Evolutionary conservation across 2,797 vertebrate genomes (phyloP).

Genomic region (Alectoris magna): DNA sequence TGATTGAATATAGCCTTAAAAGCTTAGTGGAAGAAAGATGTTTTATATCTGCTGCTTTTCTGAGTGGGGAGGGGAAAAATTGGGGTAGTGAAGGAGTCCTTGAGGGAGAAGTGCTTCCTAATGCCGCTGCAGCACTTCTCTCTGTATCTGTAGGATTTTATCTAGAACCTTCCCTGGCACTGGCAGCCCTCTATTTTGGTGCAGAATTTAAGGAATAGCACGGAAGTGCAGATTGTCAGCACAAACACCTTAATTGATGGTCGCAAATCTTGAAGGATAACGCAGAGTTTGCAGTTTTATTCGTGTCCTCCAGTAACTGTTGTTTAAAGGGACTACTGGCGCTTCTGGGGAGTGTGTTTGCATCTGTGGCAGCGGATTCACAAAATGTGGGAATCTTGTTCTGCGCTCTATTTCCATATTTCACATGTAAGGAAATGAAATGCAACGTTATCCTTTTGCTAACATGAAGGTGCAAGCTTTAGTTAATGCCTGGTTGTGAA

Average conservation of each 20-base stretch:
- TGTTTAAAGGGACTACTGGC: not conserved
- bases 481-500: not conserved
- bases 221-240: not conserved
- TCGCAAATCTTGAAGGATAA: not conserved
- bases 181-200: not conserved
- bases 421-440: slow-evolving; percentile 1
- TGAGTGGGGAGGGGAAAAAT: not conserved
- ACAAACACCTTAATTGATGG: not conserved
- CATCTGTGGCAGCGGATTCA: not conserved
- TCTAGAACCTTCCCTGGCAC: not conserved
- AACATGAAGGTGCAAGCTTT: not conserved
- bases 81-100: not conserved
- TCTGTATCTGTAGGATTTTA: not conserved
- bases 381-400: not conserved
- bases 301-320: not conserved
- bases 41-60: not conserved
- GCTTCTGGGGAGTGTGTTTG: not conserved
- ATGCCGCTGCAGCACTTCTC: not conserved
- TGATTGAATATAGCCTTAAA: not conserved
- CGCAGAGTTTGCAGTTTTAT: not conserved
- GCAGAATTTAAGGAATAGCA: not conserved
- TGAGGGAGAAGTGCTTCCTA: not conserved
- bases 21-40: not conserved
- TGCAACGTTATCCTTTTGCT: not conserved
- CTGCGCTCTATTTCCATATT: not conserved